Evolutionary conservation across 1,140 invertebrate species (phyloP).

Genomic region (Camponotus floridanus): DNA sequence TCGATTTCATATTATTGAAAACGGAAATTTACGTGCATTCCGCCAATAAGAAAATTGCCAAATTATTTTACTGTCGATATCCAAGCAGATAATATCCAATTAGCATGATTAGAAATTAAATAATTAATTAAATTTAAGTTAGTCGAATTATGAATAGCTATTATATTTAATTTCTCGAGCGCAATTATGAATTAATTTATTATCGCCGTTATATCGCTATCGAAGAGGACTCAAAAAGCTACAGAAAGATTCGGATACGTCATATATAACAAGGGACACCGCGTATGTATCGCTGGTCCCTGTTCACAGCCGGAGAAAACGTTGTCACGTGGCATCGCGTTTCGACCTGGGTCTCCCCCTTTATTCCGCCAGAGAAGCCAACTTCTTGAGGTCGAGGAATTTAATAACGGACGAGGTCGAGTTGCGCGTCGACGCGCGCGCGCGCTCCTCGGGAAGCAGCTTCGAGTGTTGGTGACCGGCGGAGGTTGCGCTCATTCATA

Average conservation of each 20-base stretch:
- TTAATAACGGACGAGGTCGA: conserved; percentile 77
- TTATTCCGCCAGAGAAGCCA: conserved; percentile 35
- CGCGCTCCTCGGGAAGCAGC: conserved; percentile 49
- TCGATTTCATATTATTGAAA: neutral
- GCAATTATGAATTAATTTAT: neutral
- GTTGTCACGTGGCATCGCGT: conserved; percentile 65
- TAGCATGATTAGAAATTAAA: neutral
- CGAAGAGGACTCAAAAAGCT: neutral
- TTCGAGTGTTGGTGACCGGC: conserved; percentile 60
- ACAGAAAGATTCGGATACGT: conserved; percentile 6
- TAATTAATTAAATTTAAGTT: neutral
- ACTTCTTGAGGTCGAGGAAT: conserved; percentile 76
- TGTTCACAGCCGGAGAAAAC: conserved; percentile 34
- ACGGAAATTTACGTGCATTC: neutral
- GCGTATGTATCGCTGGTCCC: conserved; percentile 11
- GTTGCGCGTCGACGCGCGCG: conserved; percentile 39
- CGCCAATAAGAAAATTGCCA: neutral
- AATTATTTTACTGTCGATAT: neutral
- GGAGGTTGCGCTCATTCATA: conserved; percentile 82
- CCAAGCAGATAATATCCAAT: neutral
- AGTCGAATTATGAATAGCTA: too few species aligned
- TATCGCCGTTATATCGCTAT: neutral
- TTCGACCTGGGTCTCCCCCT: conserved; percentile 28
- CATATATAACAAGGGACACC: too few species aligned
- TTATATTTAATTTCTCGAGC: neutral